Conservation (phyloP, 2,888 invertebrate genomes). For the Stenotaenia linearis region DNA sequence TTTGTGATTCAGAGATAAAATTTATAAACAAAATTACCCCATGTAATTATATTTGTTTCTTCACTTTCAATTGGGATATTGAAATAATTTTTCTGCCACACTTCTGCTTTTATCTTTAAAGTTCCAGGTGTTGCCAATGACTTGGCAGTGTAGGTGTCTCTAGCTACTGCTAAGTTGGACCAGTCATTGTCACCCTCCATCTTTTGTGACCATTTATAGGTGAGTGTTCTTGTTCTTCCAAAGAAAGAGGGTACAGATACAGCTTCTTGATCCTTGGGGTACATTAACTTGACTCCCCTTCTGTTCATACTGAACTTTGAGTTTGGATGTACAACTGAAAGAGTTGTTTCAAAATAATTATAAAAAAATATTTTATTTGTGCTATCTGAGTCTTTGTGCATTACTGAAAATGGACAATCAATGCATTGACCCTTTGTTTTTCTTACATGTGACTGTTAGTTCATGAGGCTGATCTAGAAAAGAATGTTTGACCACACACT, state of each 20-base stretch:
- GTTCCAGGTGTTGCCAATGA: background rate
- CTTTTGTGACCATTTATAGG: background rate
- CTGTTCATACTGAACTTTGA: background rate
- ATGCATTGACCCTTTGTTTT: too few species aligned
- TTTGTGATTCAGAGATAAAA: background rate
- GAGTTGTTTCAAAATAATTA: background rate
- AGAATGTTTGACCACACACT: background rate
- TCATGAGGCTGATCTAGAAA: background rate
- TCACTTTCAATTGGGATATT: background rate
- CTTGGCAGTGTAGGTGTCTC: background rate
- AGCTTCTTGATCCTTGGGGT: background rate
- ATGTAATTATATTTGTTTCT: background rate
- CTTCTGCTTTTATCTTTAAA: background rate
- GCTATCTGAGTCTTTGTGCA: too few species aligned
- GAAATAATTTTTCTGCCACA: background rate
- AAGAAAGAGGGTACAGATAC: background rate
- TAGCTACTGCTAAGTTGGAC: background rate
- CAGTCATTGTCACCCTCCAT: background rate
- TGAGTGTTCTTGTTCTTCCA: background rate
- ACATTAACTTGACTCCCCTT: background rate
- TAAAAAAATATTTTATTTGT: background rate
- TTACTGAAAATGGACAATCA: too few species aligned
- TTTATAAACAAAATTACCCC: background rate
- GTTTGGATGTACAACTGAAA: background rate
- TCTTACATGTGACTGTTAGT: background rate